Evolutionary conservation across 2,888 invertebrate species (phyloP).

Genomic region (Drosophila multiciliata): DNA sequence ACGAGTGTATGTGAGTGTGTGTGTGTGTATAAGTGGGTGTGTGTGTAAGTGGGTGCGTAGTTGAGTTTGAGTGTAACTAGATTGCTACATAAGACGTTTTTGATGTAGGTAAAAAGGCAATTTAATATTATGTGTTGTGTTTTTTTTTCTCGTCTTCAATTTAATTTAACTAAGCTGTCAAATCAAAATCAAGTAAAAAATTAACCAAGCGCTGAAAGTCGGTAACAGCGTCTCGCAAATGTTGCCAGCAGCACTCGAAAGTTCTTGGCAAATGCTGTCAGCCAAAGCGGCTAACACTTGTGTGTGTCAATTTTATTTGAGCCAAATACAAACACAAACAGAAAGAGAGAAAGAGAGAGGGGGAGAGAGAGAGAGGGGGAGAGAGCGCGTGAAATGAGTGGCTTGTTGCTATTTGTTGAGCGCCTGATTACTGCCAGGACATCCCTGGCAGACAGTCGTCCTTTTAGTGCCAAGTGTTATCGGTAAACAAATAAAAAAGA

Average conservation of each 20-base stretch:
- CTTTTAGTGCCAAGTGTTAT: slow-evolving; percentile 79
- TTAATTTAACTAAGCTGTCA: slow-evolving; percentile 81
- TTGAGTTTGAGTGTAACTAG: slow-evolving; percentile 65
- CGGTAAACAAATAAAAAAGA: slow-evolving; percentile 79
- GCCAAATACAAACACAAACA: slow-evolving; percentile 74
- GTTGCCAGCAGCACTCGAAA: slow-evolving; percentile 6
- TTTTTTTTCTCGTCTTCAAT: slow-evolving; percentile 54
- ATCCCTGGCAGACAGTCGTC: slow-evolving; percentile 57
- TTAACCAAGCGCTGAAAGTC: slow-evolving; percentile 77
- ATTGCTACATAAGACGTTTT: slow-evolving; percentile 74
- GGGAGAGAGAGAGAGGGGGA: neutral
- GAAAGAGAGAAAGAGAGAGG: neutral
- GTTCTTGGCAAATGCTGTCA: slow-evolving; percentile 54
- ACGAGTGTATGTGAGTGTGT: slow-evolving; percentile 8
- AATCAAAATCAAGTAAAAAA: slow-evolving; percentile 69
- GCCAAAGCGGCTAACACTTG: slow-evolving; percentile 80
- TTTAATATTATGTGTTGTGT: slow-evolving; percentile 47
- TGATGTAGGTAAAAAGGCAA: slow-evolving; percentile 78
- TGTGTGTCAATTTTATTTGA: slow-evolving; percentile 81
- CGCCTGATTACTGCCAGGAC: slow-evolving; percentile 78
- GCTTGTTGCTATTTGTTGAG: slow-evolving; percentile 80
- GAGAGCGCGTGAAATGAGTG: slow-evolving; percentile 52
- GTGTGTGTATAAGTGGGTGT: slow-evolving; percentile 16
- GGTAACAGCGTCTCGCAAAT: slow-evolving; percentile 23
- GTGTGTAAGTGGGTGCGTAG: slow-evolving; percentile 14